Evolutionary conservation across 1,140 invertebrate species (phyloP).

Genomic region (Dinoponera quadriceps): DNA sequence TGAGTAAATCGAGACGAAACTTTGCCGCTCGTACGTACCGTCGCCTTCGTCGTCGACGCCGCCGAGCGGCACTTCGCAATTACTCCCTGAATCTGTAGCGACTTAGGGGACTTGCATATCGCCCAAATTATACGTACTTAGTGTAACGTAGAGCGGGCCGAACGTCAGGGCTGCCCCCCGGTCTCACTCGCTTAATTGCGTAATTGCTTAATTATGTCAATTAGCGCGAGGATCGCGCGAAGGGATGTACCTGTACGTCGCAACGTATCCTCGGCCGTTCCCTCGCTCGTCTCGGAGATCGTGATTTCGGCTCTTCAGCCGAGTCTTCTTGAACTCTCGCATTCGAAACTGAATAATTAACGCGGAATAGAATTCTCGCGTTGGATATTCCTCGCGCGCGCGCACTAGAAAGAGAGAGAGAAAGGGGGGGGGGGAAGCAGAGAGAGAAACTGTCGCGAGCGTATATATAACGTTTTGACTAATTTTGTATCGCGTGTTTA

Average conservation of each 20-base stretch:
- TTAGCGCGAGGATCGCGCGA: conserved; percentile 45
- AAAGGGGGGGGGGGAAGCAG: too few relatives aligned
- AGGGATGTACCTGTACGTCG: neutral
- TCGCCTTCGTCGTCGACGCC: conserved; percentile 3
- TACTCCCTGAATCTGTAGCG: conserved; percentile 72
- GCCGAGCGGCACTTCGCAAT: conserved; percentile 68
- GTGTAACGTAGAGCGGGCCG: conserved; percentile 62
- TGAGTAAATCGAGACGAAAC: conserved; percentile 44
- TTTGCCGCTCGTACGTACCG: conserved; percentile 38
- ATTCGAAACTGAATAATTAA: too few relatives aligned
- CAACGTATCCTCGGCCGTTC: neutral
- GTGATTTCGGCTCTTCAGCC: neutral
- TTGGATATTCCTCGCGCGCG: too few relatives aligned
- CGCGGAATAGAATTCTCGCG: too few relatives aligned
- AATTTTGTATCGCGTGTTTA: neutral
- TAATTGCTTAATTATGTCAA: conserved; percentile 76
- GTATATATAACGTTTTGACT: conserved; percentile 30
- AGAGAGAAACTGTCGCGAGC: neutral
- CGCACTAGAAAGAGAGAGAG: too few relatives aligned
- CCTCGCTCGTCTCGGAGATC: neutral
- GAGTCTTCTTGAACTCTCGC: too few relatives aligned
- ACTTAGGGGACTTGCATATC: conserved; percentile 73
- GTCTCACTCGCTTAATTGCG: conserved; percentile 42
- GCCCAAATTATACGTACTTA: conserved; percentile 73
- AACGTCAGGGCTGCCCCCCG: conserved; percentile 40